Evolutionary conservation across 1,140 invertebrate species (phyloP), one percentile per base, ranked within the genome.

Genomic region (Cephus cinctus): DNA sequence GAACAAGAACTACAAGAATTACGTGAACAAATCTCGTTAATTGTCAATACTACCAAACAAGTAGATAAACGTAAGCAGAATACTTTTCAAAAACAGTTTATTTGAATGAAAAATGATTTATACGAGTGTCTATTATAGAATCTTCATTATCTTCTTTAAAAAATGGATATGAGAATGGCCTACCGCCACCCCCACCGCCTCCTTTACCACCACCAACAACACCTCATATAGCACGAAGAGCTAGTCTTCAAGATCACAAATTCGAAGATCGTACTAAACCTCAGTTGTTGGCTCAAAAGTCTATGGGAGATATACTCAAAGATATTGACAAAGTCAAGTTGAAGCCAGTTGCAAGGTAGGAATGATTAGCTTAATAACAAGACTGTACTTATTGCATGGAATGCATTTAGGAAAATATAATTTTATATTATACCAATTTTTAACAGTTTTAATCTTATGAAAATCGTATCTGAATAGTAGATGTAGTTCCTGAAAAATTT

Each of bases 1-100:
- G 75, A 77, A 32, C 73, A 75, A 48, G 67, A 77, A 50, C 61
- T 77, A 31, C 75, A 77, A 52, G 75, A 76, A 45, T 57, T 77
- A 16, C 61, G 67, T 47, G 65, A 75, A 61, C 73, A 75, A 63
- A 65, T 77, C 18, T 73, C 71, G 15, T 57, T 63, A 38, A 77
- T 77, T 35, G 71, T 77, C 11, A 71, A 75, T 64, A 65, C 21
- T 47, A 67, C 61, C 16, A 68, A 64, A 60, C 40, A 54, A 32
- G 54, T 53, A 20, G 56, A 67, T 50, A 48, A 46, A 30, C 57
- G 69, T 69, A 45, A 44, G 57, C 54, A 43, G n/a, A 6, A 48
- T 43, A 12, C 14, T 6, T n/a, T n/a, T 43, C 8, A 53, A n/a
- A 45, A 35, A 19, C 21, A 1, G 47, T 30, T 25, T 5, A 11